These are phyloP conservation scores for Clupea harengus DNA, from an alignment of 2,113 vertebrate species.

Conservation along the genomic window DNA sequence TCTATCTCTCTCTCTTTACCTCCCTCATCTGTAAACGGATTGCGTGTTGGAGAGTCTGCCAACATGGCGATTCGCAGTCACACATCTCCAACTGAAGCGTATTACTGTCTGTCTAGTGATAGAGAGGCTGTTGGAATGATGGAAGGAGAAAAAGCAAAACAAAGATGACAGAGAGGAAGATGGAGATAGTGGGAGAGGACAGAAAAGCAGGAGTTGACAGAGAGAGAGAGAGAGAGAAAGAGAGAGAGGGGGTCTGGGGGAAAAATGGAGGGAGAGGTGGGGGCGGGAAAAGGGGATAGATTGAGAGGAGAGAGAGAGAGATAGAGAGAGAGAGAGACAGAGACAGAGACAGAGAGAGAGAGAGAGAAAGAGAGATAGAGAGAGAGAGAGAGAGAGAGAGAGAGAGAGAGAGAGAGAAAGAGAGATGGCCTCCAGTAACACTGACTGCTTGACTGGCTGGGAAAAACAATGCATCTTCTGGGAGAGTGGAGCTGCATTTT, in stretches of 20 bases:
- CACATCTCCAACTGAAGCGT: background rate
- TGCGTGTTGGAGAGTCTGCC: background rate
- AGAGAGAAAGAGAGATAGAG: conserved; percentile 13
- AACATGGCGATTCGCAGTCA: background rate
- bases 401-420: background rate
- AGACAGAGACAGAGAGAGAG: conserved; percentile 3
- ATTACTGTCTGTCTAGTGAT: conserved; percentile 41
- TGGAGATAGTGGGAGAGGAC: background rate
- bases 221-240: background rate
- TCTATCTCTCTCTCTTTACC: background rate
- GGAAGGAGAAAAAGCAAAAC: background rate
- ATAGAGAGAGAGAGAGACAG: conserved; percentile 9
- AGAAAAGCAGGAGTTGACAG: background rate
- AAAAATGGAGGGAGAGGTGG: background rate
- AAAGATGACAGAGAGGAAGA: background rate
- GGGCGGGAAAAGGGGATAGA: background rate
- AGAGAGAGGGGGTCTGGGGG: background rate
- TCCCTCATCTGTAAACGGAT: background rate
- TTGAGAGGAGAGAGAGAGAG: background rate
- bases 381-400: conserved; percentile 11
- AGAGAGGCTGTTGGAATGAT: background rate
- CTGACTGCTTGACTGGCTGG: conserved; percentile 17
- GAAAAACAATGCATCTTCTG: conserved; percentile 20
- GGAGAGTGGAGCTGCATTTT: background rate
- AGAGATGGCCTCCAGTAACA: conserved; percentile 30